Conservation (phyloP, 2,888 invertebrate species). For the Melinaea marsaeus region DNA sequence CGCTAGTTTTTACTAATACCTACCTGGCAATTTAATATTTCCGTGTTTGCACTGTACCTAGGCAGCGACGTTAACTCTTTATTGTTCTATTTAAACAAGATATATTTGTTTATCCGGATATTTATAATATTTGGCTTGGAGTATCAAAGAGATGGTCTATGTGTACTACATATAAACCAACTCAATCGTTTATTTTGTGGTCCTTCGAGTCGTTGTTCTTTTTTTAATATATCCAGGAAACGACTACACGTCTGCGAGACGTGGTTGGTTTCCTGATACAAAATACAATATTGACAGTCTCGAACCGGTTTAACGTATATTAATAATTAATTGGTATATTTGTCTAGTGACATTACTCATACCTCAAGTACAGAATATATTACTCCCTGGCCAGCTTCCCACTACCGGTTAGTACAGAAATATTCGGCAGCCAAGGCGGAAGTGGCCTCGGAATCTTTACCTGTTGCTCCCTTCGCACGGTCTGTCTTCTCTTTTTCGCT, state of each 20-base stretch:
- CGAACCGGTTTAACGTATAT: conserved; percentile 69
- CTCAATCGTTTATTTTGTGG: conserved; percentile 55
- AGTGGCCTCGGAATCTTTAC: conserved; percentile 79
- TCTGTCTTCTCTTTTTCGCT: conserved; percentile 57
- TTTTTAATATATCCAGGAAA: conserved; percentile 13
- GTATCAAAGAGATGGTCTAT: not conserved
- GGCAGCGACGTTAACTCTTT: conserved; percentile 17
- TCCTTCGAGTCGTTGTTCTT: not conserved
- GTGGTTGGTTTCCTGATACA: conserved; percentile 67
- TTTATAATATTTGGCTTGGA: not conserved
- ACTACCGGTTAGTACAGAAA: conserved; percentile 78
- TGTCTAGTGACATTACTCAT: conserved; percentile 13
- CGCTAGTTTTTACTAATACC: conserved; percentile 70
- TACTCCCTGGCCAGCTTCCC: conserved; percentile 69
- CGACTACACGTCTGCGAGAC: conserved; percentile 6
- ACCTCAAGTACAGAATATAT: conserved; percentile 17
- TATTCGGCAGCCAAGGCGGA: conserved; percentile 79
- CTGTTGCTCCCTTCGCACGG: conserved; percentile 77
- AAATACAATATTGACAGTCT: conserved; percentile 65
- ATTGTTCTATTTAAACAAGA: not conserved
- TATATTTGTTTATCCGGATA: not conserved
- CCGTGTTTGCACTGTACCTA: conserved; percentile 59
- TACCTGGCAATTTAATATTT: conserved; percentile 52
- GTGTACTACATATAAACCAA: conserved; percentile 16
- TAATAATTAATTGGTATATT: conserved; percentile 23